Conservation (phyloP, 2,113 vertebrate species). For the Hemibagrus wyckioides region DNA sequence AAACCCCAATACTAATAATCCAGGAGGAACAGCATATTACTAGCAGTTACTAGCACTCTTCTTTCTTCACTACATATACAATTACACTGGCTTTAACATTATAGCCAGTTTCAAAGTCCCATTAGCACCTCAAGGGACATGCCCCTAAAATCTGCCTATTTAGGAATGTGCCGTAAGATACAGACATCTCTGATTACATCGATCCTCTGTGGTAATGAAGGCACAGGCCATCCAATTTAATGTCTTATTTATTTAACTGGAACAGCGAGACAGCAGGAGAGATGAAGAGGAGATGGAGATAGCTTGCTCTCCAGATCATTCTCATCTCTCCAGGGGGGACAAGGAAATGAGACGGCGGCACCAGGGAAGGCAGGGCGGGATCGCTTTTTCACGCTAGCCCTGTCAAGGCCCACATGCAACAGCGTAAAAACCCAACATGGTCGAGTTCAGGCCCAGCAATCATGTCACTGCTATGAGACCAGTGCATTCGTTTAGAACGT, state of each 20-base stretch:
- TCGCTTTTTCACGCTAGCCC: constrained; percentile 66
- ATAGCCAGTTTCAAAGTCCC: constrained; percentile 55
- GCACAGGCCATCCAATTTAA: constrained; percentile 72
- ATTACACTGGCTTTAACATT: constrained; percentile 19
- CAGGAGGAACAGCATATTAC: background rate
- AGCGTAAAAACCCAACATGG: constrained; percentile 26
- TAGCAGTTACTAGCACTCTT: background rate
- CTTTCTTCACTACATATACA: background rate
- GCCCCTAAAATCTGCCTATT: constrained; percentile 62
- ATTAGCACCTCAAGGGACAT: constrained; percentile 64
- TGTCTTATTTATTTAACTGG: constrained; percentile 82
- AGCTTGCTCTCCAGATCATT: constrained; percentile 61
- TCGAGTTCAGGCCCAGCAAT: background rate
- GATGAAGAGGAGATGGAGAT: constrained; percentile 78
- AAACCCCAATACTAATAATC: background rate
- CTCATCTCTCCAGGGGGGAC: constrained; percentile 61
- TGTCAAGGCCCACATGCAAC: constrained; percentile 53
- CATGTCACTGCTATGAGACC: background rate
- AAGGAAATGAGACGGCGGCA: constrained; percentile 74
- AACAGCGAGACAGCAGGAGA: constrained; percentile 64
- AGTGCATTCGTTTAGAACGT: background rate
- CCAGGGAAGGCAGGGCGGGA: constrained; percentile 67
- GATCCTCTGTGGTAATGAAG: constrained; percentile 72
- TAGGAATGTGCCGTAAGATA: constrained; percentile 66
- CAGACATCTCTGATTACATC: constrained; percentile 76